Percentiles rank a stretch among this genome's conserved stretches.
Conservation (phyloP, 2,888 invertebrate species). For the Drosophila mayaguana region DNA sequence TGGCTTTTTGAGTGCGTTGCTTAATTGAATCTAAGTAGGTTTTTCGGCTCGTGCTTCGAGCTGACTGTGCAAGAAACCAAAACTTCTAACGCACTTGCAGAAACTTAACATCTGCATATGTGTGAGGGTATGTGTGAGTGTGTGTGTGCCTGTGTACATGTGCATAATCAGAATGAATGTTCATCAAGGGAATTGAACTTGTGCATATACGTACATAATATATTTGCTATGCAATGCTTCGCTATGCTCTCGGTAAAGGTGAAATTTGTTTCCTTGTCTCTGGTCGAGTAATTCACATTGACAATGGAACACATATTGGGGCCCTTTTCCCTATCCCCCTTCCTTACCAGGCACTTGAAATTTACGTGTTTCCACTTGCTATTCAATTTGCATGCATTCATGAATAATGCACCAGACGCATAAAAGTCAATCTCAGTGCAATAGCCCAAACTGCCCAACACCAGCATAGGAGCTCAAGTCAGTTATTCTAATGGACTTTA, state of each 20-base stretch:
- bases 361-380: constrained; percentile 67
- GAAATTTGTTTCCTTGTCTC: constrained; percentile 21
- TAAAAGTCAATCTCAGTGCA: constrained; percentile 59
- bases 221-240: background rate
- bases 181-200: constrained; percentile 81
- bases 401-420: constrained; percentile 77
- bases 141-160: constrained; percentile 34
- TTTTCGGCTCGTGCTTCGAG: constrained; percentile 24
- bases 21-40: constrained; percentile 72
- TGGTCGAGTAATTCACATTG: constrained; percentile 62
- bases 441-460: constrained; percentile 13
- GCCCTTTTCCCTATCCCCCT: background rate
- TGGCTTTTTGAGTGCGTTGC: constrained; percentile 48
- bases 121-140: constrained; percentile 18
- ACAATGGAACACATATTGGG: constrained; percentile 45
- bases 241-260: constrained; percentile 41
- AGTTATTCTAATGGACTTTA: constrained; percentile 67
- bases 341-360: constrained; percentile 11
- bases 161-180: constrained; percentile 84
- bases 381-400: constrained; percentile 83
- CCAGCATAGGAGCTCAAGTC: background rate
- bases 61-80: constrained; percentile 17
- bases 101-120: constrained; percentile 49
- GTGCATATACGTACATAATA: constrained; percentile 48
- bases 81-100: constrained; percentile 31